A percentile compares a stretch with the other conserved stretches of the same genome.
Conservation (phyloP, 2,888 invertebrate species). For the Trissoscelio sp. region DNA sequence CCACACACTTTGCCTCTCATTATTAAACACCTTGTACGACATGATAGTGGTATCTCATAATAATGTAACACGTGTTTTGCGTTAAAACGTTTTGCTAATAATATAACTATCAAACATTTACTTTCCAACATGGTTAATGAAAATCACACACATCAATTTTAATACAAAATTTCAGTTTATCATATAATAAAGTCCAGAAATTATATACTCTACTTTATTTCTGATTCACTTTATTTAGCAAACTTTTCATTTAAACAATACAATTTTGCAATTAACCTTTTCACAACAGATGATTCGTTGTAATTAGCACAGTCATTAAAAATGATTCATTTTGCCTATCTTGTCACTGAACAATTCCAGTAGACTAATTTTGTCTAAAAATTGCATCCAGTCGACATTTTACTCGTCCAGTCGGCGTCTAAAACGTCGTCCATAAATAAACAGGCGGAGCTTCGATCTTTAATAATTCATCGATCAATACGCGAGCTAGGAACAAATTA, state of each 20-base stretch:
- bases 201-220: too few relatives aligned
- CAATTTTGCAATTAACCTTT: too few relatives aligned
- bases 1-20: constrained; percentile 13
- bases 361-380: neutral
- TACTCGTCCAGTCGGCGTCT: neutral
- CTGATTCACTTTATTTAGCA: too few relatives aligned
- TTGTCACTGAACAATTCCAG: constrained; percentile 4
- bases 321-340: too few relatives aligned
- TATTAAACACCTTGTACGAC: constrained; percentile 17
- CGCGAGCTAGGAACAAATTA: constrained; percentile 21
- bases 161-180: too few relatives aligned
- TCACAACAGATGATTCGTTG: neutral
- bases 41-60: constrained; percentile 8
- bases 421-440: constrained; percentile 27
- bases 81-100: constrained; percentile 9
- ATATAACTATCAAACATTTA: neutral
- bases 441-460: constrained; percentile 19
- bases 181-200: too few relatives aligned
- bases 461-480: constrained; percentile 35
- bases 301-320: too few relatives aligned
- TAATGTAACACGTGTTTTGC: constrained; percentile 15
- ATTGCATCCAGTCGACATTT: neutral
- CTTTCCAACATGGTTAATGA: too few relatives aligned
- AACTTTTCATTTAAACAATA: too few relatives aligned
- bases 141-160: too few relatives aligned